phyloP scores from a whole-genome alignment of 37 sponge, comb jelly and placozoan genomes.

The Geodia barretti region DNA sequence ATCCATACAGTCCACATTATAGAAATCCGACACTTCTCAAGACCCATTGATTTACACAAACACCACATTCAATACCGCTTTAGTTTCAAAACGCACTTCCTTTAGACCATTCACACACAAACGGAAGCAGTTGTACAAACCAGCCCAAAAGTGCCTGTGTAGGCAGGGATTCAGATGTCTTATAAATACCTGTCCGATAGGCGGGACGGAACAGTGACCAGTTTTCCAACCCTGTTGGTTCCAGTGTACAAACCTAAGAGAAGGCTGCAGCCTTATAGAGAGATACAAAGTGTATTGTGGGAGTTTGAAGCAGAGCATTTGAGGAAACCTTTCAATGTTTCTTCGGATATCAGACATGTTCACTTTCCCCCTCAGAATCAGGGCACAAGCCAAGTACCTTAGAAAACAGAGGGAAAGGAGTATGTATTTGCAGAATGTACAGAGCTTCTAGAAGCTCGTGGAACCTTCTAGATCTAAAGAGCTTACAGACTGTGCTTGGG shows the following conservation, averaged over 20 bases:
- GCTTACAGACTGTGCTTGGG: constrained; percentile 85
- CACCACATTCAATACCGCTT: no score
- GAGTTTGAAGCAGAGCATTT: no score
- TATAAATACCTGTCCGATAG: constrained; percentile 74
- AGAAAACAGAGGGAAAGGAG: background rate
- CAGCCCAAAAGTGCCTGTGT: no score
- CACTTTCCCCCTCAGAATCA: constrained; percentile 95
- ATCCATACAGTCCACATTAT: no score
- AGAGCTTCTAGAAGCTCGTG: background rate
- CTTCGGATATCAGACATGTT: constrained; percentile 90
- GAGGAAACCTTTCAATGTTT: constrained; percentile 82
- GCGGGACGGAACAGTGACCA: constrained; percentile 94
- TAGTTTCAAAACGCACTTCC: background rate
- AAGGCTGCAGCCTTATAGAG: constrained; percentile 53
- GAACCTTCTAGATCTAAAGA: background rate
- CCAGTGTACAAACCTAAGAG: constrained; percentile 93
- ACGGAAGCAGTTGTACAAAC: no score
- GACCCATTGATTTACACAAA: no score
- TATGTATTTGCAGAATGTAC: background rate
- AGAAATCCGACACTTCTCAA: no score
- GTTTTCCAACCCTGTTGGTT: constrained; percentile 99
- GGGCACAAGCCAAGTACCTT: constrained; percentile 96
- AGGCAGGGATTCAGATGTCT: background rate
- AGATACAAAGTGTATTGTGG: background rate
- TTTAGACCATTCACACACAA: no score